Base-by-base conservation (phyloP, 2,113 vertebrate species). In the Pituophis catenifer region DNA sequence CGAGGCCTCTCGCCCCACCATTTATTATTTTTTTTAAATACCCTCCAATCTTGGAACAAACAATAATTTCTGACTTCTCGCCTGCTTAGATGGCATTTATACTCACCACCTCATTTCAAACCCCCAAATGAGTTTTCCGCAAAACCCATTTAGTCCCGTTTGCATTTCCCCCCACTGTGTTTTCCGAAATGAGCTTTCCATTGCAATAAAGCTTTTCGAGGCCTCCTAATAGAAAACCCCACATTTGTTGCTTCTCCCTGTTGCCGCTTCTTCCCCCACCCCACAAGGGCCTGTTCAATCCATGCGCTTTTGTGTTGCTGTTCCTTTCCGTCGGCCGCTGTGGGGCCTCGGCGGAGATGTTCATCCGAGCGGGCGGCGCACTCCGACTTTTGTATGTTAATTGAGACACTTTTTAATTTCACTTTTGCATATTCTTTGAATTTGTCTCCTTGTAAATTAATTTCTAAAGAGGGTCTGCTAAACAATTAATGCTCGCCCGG, bases 361-460 rank as follows among this genome's bases (percentile, higher is more conserved):
- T 97, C 94, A 94, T 52, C 91, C 55, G 89, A 95, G 92, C 53
- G 5, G 48, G 88, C 90, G 93, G 93, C 94, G 58, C 89, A 93
- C 95, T 95, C 96, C 93, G 94, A 94, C 94, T 97, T 97, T 95
- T 95, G 95, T 95, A 96, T 97, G 96, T 94, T 97, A 97, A 97
- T 97, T 97, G 95, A 94, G 96, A 95, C 96, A 94, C 95, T 96
- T 95, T 62, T 58, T 59, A 97, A 97, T 97, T 96, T 96, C 94
- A 95, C 93, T 96, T 96, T 92, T 96, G 96, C 96, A 97, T 97
- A 95, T 96, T 96, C 95, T 97, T 96, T 96, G 96, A 96, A 96
- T 97, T 95, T 95, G 95, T 96, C 96, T 94, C 94, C 89, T 94
- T 96, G 94, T 95, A 97, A 97, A 97, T 97, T 93, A 96, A 94